Conservation (phyloP, 2,113 vertebrate genomes). For the Platysternon megacephalum region DNA sequence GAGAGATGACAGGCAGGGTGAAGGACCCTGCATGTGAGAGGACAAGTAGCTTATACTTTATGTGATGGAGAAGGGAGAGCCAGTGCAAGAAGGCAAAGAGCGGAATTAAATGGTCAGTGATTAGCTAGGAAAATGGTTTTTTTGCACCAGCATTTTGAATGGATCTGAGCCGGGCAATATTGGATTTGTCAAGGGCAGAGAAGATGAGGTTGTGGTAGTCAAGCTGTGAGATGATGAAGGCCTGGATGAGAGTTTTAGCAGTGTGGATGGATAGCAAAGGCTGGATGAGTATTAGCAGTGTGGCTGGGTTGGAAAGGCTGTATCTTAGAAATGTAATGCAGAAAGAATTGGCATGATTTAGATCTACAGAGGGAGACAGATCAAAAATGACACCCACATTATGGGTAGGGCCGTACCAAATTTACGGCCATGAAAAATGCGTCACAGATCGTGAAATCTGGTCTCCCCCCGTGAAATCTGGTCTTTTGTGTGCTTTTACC, state of each 20-base stretch:
- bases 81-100: not conserved
- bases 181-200: not conserved
- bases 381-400: too few species aligned
- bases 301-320: rapidly evolving
- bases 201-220: rapidly evolving
- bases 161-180: rapidly evolving
- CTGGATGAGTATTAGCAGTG: not conserved
- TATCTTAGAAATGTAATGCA: not conserved
- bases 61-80: not conserved
- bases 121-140: rapidly evolving
- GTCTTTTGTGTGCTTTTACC: too few species aligned
- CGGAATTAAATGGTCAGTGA: not conserved
- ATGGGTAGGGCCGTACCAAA: too few species aligned
- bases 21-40: not conserved
- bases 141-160: not conserved
- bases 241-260: not conserved
- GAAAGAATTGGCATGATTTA: not conserved
- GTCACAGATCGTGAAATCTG: too few species aligned
- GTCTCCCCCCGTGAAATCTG: too few species aligned
- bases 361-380: not conserved
- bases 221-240: rapidly evolving
- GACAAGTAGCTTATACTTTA: too few species aligned
- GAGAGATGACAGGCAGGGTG: not conserved
- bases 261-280: too few species aligned
- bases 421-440: too few species aligned